Base-by-base conservation (phyloP, 2,113 vertebrate species). In the Proteles cristata region DNA sequence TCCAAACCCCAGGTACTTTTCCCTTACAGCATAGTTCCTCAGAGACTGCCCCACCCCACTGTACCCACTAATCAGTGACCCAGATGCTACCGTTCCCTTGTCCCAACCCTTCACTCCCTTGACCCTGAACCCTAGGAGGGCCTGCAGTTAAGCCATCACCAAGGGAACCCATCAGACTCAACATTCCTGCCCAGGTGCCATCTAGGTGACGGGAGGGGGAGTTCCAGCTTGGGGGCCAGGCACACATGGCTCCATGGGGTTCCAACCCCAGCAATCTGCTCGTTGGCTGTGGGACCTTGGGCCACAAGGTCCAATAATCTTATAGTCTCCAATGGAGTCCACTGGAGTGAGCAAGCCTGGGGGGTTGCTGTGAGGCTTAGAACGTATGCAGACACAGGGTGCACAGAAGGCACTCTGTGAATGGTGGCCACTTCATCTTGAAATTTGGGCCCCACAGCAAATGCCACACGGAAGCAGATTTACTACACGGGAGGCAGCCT, bases 401-500 rank as follows among this genome's bases (percentile, higher is more conserved):
- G 0, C 43, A 14, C 4, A 15, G 83, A n/a, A 53, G 85, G 71
- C 1, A 1, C 76, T 53, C 19, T 4, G 1, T 63, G 55, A 76
- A 39, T 0, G 26, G 85, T 7, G 2, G 90, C 48, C 65, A 2
- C 84, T 33, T 88, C 79, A 95, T n/a, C 10, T 43, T 53, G 66
- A 6, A 86, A 81, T 63, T 93, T 79, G 85, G 50, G 85, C 23
- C 33, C 69, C 92, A 98, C 98, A 96, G 89, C 94, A 43, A 97
- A 98, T 15, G 82, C 33, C 87, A 97, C 96, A 7, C 91, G 98
- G 71, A 90, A 95, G 25, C 97, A 66, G 88, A 96, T 83, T 25
- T 99, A 99, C 98, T 99, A 99, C 80, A 97, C 99, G 0, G 99
- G 99, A 21, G 99, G 99, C 96, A 98, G 99, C 96, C 98, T 99